Base-by-base conservation (phyloP, 23 tunicate species). In the Clavelina lepadiformis region DNA sequence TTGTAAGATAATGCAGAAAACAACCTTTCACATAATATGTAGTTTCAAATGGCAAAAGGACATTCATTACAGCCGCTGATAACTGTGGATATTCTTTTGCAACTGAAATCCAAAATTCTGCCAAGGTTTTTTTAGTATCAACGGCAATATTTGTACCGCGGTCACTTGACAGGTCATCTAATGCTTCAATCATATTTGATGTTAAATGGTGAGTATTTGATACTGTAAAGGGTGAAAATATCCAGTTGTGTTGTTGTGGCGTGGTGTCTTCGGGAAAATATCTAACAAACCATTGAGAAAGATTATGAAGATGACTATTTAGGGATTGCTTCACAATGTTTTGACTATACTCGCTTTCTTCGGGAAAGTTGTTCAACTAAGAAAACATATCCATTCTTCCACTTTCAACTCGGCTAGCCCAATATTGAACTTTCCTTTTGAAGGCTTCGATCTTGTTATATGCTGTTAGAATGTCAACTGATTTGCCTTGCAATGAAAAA, bases 21-120 rank as follows among this genome's bases (percentile, higher is more conserved):
- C 31, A 26, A 35, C 26, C 18, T 63, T 67, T 59, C 31, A 38
- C 59, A 53, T 53, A 13, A n/a, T n/a, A 52, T 20, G 51, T 63
- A 34, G 69, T 36, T 63, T 21, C 51, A 36, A 63, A 63, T 37
- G 69, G 25, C 51, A 59, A 59, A 28, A 63, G 69, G 37, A 63
- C 69, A 63, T 63, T 63, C 69, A 63, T 63, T 63, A 26, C 69
- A 63, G 51, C 69, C 69, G 69, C 69, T 63, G 53, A 63, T 63
- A 63, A 63, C 69, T 63, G 69, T 20, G 32, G 51, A 63, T 63
- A 63, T 37, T 63, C 69, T 63, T 63, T 63, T 63, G 69, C 69
- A 33, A 63, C 69, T 36, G 53, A 63, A 63, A 63, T 37, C 69
- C 69, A 63, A 63, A 63, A 35, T 63, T 37, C 51, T n/a, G 51